Percentiles rank a stretch among this genome's conserved stretches.
These are phyloP conservation scores for Oegoconia quadripuncta DNA, from an alignment of 2,888 invertebrate species.

Conservation along the genomic window DNA sequence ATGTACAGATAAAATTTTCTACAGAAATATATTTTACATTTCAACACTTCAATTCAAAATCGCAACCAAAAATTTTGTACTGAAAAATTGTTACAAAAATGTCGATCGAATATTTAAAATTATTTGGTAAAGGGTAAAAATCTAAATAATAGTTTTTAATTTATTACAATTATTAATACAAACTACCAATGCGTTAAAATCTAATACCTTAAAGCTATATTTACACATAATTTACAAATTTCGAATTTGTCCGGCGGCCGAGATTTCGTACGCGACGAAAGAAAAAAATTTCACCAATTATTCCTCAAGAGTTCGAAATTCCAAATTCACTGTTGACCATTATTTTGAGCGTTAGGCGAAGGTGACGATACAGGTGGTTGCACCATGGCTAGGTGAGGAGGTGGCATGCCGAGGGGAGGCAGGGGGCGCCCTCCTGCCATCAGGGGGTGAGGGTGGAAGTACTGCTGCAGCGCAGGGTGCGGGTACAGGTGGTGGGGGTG, in stretches of 20 bases:
- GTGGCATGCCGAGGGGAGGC: conserved; percentile 67
- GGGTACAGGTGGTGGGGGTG: conserved; percentile 80
- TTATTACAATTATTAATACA: conserved; percentile 17
- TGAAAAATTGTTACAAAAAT: conserved; percentile 20
- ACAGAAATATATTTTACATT: conserved; percentile 46
- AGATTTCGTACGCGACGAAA: too few relatives aligned
- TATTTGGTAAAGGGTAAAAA: conserved; percentile 48
- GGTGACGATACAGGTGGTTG: conserved; percentile 69
- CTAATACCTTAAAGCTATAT: conserved; percentile 30
- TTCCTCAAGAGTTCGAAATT: conserved; percentile 3
- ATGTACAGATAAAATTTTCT: conserved; percentile 53
- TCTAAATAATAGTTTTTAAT: conserved; percentile 30
- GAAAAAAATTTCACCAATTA: too few relatives aligned
- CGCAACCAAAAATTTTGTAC: conserved; percentile 42
- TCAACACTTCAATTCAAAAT: conserved; percentile 30
- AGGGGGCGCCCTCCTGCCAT: conserved; percentile 75
- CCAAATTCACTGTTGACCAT: conserved; percentile 37
- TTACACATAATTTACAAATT: conserved; percentile 50
- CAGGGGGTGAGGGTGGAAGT: conserved; percentile 80
- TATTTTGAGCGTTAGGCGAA: conserved; percentile 59
- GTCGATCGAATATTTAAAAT: conserved; percentile 19
- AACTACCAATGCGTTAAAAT: conserved; percentile 18
- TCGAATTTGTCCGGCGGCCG: too few relatives aligned
- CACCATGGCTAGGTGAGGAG: conserved; percentile 65
- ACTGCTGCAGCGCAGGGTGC: conserved; percentile 80